phyloP scores from a whole-genome alignment of 2,888 invertebrate genomes.

The Syritta pipiens region DNA sequence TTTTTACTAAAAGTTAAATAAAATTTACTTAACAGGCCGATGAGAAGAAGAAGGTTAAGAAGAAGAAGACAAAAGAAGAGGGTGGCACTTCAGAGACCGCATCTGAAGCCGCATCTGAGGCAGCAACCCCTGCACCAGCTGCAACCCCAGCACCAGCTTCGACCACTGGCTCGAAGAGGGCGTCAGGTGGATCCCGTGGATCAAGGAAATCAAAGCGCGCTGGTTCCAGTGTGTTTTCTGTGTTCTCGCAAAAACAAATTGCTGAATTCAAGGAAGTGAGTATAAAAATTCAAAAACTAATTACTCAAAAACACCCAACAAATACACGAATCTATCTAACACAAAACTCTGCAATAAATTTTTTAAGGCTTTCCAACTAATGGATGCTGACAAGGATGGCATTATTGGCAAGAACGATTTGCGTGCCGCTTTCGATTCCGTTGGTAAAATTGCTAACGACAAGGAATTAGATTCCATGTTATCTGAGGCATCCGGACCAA shows the following conservation, averaged over 20 bases:
- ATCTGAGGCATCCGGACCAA: conserved; percentile 92
- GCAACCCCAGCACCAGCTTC: conserved; percentile 85
- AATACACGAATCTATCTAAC: too few species aligned
- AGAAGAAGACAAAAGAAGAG: conserved; percentile 90
- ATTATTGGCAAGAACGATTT: conserved; percentile 94
- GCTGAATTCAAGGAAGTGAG: conserved; percentile 96
- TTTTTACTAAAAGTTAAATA: not conserved
- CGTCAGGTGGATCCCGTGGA: conserved; percentile 85
- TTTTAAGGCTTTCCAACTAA: conserved; percentile 93
- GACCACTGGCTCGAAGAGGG: conserved; percentile 88
- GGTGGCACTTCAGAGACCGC: conserved; percentile 81
- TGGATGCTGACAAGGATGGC: conserved; percentile 97
- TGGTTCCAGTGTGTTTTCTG: conserved; percentile 97
- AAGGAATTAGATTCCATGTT: conserved; percentile 95
- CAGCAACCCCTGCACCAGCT: conserved; percentile 85
- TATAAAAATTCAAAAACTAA: conserved; percentile 34
- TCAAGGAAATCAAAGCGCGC: conserved; percentile 87
- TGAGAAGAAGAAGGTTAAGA: conserved; percentile 95
- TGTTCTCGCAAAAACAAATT: conserved; percentile 97
- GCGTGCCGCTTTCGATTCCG: conserved; percentile 93
- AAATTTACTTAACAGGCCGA: conserved; percentile 85
- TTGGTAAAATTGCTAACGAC: conserved; percentile 93
- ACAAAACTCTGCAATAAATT: too few species aligned
- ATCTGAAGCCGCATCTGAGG: conserved; percentile 82
- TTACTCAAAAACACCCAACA: not conserved